phyloP scores from a whole-genome alignment of 2,888 invertebrate genomes.

The Pristionchus entomophagus region DNA sequence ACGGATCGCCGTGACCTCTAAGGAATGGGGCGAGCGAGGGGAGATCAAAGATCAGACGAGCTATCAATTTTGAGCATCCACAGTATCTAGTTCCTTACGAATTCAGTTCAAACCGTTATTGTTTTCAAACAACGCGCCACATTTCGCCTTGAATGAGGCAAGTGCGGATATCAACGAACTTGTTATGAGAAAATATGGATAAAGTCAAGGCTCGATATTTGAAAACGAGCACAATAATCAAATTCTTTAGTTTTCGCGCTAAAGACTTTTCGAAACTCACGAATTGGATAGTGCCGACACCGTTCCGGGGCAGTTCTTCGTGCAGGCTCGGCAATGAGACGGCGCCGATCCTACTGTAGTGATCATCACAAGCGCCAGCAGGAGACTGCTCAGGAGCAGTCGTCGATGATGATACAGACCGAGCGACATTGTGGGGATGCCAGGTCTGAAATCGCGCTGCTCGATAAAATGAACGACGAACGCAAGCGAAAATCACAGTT shows the following conservation, averaged over 20 bases:
- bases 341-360: slow-evolving; percentile 48
- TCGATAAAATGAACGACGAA: too few relatives aligned
- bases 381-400: background rate
- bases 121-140: background rate
- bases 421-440: background rate
- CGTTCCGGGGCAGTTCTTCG: slow-evolving; percentile 61
- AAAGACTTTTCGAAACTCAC: slow-evolving; percentile 10
- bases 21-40: background rate
- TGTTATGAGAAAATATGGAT: too few relatives aligned
- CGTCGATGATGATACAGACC: background rate
- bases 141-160: background rate
- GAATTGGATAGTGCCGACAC: background rate
- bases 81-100: too few relatives aligned
- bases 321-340: slow-evolving; percentile 62
- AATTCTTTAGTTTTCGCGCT: too few relatives aligned
- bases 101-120: too few relatives aligned
- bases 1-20: background rate
- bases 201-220: too few relatives aligned
- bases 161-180: background rate
- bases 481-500: too few relatives aligned
- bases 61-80: too few relatives aligned
- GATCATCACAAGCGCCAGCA: background rate
- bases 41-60: slow-evolving; percentile 4
- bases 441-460: background rate
- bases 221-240: too few relatives aligned